Evolutionary conservation across 2,888 invertebrate species (phyloP), one percentile per base, ranked within the genome.

Genomic region (Hoplodrina ambigua): DNA sequence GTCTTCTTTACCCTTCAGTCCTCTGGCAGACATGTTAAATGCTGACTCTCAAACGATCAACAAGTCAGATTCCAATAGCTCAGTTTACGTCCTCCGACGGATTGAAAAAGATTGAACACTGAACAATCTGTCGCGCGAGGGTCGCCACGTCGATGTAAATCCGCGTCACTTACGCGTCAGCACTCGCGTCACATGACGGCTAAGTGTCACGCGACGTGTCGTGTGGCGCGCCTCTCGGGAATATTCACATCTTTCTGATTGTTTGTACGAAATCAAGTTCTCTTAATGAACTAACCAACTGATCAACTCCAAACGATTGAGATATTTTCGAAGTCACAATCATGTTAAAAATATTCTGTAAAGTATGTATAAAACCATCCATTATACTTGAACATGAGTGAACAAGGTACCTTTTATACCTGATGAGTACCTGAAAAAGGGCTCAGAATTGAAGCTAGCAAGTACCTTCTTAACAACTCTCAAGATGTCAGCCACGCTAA

Each of bases 101-200:
- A 68, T 56, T 63, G 59, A 72, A 72, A 65, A n/a, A 56, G 65
- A 61, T 71, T 52, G 58, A 55, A 55, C 52, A 49, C 30, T 63
- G 59, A 54, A 57, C 67, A 10, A 54, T 61, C 37, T 41, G 33
- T 19, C 19, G 25, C 11, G 62, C 17, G 44, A 10, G 66, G 57
- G 49, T 33, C 25, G 49, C n/a, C 56, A 30, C 19, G 19, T 8
- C 20, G 15, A 30, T 20, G 52, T 49, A 53, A 41, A 55, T 20
- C 20, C 15, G 8, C 53, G 56, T 33, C 73, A 54, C 15, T n/a
- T 44, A 10, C 3, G 57, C 33, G 74, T 74, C 77, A 74, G 77
- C 79, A 54, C 15, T 73, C 50, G 60, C 17, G 68, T 19, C 13
- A 67, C 68, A 17, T 50, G 54, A 11, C 57, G 56, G 17, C 17